Evolutionary conservation across 2,113 vertebrate species (phyloP), one percentile per base, ranked within the genome.

Genomic region (Dipodomys ordii): DNA sequence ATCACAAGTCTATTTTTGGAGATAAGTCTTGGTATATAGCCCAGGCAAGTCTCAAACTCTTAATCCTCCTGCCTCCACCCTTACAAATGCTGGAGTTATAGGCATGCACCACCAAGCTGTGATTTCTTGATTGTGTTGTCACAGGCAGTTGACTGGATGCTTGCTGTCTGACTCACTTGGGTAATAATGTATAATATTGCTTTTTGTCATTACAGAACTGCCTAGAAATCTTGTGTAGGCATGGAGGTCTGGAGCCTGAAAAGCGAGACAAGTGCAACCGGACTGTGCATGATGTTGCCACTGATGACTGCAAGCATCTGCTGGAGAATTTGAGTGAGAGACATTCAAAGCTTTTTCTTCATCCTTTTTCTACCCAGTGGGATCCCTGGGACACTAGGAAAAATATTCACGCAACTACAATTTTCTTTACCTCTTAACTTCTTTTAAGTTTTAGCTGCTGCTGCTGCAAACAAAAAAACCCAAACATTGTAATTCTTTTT

Each of bases 231-330:
- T 97, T 99, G 97, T 99, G 99, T 97, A 98, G 98, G 96, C 99
- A 99, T 89, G 98, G 98, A 94, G 99, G 99, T 91, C 99, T 99
- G 78, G 99, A 99, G 97, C 98, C 99, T 44, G 99, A 99, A 95
- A 99, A 97, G 95, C 99, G 98, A 97, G 99, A 99, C 96, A 99
- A 99, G 73, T 99, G 99, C 91, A 98, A 98, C 95, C 98, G 99
- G 94, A 99, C 99, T 5, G 98, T 99, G 80, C 99, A 99, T 53
- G 99, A 99, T 90, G 99, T 99, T 92, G 99, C 99, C 88, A 99
- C 99, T 7, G 99, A 99, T 90, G 99, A 99, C 98, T 99, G 99
- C 98, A 99, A 99, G 97, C 99, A 99, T 94, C 98, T 99, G 35
- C 98, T 99, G 90, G 99, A 99, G 98, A 99, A 99, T 93, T 98